These are phyloP conservation scores for Cyclina sinensis DNA, from an alignment of 1,140 invertebrate genomes.

Conservation along the genomic window DNA sequence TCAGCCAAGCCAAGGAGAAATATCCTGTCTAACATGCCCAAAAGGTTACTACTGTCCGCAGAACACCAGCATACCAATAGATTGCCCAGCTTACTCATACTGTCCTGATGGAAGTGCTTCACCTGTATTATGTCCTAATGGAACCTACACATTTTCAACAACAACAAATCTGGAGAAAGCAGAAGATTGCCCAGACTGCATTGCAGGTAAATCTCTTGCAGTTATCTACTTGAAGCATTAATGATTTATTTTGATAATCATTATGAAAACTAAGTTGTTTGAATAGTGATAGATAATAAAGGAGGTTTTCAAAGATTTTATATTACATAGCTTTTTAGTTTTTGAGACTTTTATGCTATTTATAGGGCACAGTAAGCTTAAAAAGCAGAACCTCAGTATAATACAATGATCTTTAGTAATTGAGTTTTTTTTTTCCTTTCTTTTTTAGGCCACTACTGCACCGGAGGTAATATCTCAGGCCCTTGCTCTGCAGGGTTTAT, in stretches of 20 bases:
- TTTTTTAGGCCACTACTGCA: conserved; percentile 83
- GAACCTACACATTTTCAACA: conserved; percentile 77
- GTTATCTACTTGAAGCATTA: no score
- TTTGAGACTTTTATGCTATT: no score
- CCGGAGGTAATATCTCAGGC: conserved; percentile 79
- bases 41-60: conserved; percentile 78
- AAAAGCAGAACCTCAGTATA: no score
- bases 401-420: no score
- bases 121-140: conserved; percentile 80
- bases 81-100: conserved; percentile 80
- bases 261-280: no score
- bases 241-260: no score
- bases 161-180: conserved; percentile 72
- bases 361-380: no score
- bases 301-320: no score
- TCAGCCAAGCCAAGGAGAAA: conserved; percentile 75
- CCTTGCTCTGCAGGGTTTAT: conserved; percentile 82
- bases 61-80: conserved; percentile 79
- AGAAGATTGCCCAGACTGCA: conserved; percentile 78
- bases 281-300: no score
- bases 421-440: no score
- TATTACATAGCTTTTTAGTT: no score
- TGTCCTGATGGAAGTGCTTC: conserved; percentile 79
- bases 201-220: no score
- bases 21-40: conserved; percentile 78